Base-by-base conservation (phyloP, 2,797 vertebrate genomes). In the Parauchenoglanis punctatus region DNA sequence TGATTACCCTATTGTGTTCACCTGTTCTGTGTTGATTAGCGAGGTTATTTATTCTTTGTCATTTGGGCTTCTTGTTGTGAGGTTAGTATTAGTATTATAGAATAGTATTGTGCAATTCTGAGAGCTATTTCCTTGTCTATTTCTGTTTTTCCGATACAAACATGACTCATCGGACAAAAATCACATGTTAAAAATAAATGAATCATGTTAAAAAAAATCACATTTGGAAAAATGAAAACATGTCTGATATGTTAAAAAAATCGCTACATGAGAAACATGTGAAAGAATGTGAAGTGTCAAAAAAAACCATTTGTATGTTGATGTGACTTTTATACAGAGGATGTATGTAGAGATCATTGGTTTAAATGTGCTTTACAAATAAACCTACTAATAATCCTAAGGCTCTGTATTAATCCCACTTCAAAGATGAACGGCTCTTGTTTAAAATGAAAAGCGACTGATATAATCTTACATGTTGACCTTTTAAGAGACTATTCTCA, bases 381-480 rank as follows among this genome's bases (percentile, higher is more conserved):
- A 58, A 77, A 58, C 28, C 17, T 54, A 54, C 7, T 35, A 65
- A 44, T 65, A 63, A 84, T 84, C 15, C 46, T 77, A 78, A 67
- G 49, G 20, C 31, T 58, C 76, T 73, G 49, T 35, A 40, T 20
- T 15, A 70, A 80, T 61, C 54, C 18, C 44, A n/a, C 83, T 87
- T 44, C 20, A 84, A 59, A 80, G 61, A 65, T 80, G 49, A 59
- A 77, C 0, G 23, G 54, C 72, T 46, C 49, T 70, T 76, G 20
- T 82, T 83, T 87, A 46, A 77, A 20, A 63, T 61, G 40, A 77
- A 63, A 65, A 25, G 28, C 12, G 18, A 73, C 58, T 18, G 63
- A 85, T 68, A 72, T 72, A 72, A 88, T 86, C 84, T 68, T 81
- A 46, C 67, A 46, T 67, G 84, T 68, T 88, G 87, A 88, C 87